Base-by-base conservation (phyloP, 2,888 invertebrate species). In the Netelia virgata region DNA sequence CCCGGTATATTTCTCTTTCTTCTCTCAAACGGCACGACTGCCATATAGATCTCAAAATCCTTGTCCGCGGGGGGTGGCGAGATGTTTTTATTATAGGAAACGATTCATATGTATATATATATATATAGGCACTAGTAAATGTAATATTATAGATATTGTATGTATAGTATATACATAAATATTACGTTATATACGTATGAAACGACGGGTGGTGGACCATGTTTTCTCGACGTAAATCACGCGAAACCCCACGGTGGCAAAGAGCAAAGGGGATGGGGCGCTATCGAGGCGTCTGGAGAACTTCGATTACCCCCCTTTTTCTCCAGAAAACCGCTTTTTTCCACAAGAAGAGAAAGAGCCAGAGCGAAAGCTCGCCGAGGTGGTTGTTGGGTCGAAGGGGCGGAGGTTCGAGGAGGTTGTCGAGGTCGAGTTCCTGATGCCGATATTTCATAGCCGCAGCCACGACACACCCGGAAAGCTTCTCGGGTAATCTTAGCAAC, bases 231-330 rank as follows among this genome's bases (percentile, higher is more conserved):
- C 84, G 77, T 82, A 81, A 78, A 81, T 78, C 82, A 82, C 77
- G 78, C 43, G 73, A 82, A 74, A 77, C 59, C 70, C 73, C 50
- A 63, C 73, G 69, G 57, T 69, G 73, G 82, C 69, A 1, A 59
- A 18, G 57, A 36, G 36, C 57, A 57, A 77, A 41, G 59, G 23
- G 57, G 23, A 69, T 50, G 53, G 57, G 41, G 16, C 23, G 66
- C 76, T 80, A 76, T 77, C 84, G 84, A 66, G 82, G 82, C 78
- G 81, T 74, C 82, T 73, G 82, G 64, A 78, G 41, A 84, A 82
- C 82, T 84, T 84, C 81, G 81, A 84, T 84, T 78, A 84, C 76
- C 64, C 84, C 81, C 80, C 61, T n/a, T n/a, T 47, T 69, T 74
- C 77, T 28, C 69, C 16, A 18, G 57, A 53, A 55, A 82, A 78